Evolutionary conservation across 2,797 vertebrate species (phyloP).

Genomic region (Tiaroga cobitis): DNA sequence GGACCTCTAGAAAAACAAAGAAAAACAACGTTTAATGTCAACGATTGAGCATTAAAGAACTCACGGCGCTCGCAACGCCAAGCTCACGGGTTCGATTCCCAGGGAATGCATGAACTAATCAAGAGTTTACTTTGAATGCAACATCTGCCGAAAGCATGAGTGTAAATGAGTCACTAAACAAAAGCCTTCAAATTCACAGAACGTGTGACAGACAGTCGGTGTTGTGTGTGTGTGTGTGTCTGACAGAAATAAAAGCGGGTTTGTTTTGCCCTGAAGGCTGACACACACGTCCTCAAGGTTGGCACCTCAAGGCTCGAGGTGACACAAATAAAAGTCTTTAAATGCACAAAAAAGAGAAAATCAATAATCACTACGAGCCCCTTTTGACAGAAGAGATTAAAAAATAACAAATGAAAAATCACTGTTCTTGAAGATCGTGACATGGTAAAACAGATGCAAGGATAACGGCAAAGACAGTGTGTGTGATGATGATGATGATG

Average conservation of each 20-base stretch:
- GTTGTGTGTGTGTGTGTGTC: not conserved
- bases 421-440: not conserved
- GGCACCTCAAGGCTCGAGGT: constrained; percentile 63
- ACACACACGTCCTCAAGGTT: constrained; percentile 60
- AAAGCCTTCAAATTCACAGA: not conserved
- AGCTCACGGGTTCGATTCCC: not conserved
- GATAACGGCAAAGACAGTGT: not conserved
- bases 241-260: constrained; percentile 42
- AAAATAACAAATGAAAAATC: not conserved
- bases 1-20: constrained; percentile 81
- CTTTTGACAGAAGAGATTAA: constrained; percentile 12
- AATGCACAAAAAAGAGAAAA: constrained; percentile 2
- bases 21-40: constrained; percentile 46
- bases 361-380: not conserved
- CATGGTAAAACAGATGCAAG: not conserved
- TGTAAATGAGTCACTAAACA: not conserved
- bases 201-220: not conserved
- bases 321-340: constrained; percentile 12
- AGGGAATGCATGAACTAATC: not conserved
- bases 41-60: not conserved
- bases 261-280: constrained; percentile 55
- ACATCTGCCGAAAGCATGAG: not conserved
- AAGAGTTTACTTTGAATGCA: not conserved
- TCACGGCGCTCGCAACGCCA: not conserved
- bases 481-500: not conserved